Evolutionary conservation across 2,888 invertebrate species (phyloP).

Genomic region (Colostygia pectinataria): DNA sequence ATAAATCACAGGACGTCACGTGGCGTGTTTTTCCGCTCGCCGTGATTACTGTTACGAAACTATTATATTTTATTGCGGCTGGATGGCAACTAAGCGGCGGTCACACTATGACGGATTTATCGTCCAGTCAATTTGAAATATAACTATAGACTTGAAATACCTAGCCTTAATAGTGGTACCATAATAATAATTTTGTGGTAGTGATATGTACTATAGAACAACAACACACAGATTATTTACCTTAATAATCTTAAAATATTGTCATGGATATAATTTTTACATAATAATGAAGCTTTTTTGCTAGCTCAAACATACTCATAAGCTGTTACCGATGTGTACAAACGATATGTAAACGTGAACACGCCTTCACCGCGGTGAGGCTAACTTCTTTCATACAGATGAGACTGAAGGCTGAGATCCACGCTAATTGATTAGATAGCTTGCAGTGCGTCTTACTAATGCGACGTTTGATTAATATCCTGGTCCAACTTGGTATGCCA

Average conservation of each 20-base stretch:
- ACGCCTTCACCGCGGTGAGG: slow-evolving; percentile 35
- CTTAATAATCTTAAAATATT: too few relatives aligned
- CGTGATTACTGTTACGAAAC: slow-evolving; percentile 23
- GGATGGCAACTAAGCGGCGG: slow-evolving; percentile 13
- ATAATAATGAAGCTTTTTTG: too few relatives aligned
- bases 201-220: too few relatives aligned
- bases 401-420: slow-evolving; percentile 43
- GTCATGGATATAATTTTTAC: too few relatives aligned
- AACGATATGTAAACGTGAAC: neutral
- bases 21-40: slow-evolving; percentile 40
- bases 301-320: too few relatives aligned
- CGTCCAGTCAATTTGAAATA: neutral
- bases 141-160: slow-evolving; percentile 5
- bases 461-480: slow-evolving; percentile 15
- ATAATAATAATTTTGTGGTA: too few relatives aligned
- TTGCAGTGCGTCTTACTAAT: slow-evolving; percentile 15
- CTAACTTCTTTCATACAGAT: slow-evolving; percentile 44
- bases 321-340: too few relatives aligned
- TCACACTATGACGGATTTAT: slow-evolving; percentile 23
- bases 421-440: slow-evolving; percentile 51
- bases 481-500: neutral
- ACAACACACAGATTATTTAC: too few relatives aligned
- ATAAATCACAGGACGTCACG: slow-evolving; percentile 62
- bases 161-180: too few relatives aligned
- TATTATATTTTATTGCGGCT: slow-evolving; percentile 24